A percentile compares a stretch with the other conserved stretches of the same genome.
Evolutionary conservation across 2,113 vertebrate genomes (phyloP).

Genomic region (Rostratula benghalensis): DNA sequence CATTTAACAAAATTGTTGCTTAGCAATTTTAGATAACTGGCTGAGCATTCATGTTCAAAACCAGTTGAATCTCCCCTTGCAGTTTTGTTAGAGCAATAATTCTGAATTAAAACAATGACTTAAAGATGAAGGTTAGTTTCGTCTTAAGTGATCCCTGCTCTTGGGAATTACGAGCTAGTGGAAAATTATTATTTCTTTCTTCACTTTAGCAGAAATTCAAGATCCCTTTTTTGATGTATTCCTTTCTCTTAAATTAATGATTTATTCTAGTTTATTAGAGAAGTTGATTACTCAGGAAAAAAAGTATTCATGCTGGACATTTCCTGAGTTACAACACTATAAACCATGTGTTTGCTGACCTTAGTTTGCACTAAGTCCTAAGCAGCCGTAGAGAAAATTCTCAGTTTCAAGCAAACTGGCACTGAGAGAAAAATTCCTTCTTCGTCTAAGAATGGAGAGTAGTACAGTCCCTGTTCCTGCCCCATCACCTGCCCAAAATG

Average conservation of each 20-base stretch:
- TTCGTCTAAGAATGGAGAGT: background rate
- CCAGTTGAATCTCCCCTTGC: background rate
- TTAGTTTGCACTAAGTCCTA: background rate
- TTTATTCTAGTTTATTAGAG: background rate
- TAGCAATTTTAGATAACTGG: conserved; percentile 55
- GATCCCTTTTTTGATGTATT: background rate
- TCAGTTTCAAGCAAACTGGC: background rate
- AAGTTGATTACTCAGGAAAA: background rate
- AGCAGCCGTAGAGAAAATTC: background rate
- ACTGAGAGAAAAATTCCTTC: background rate
- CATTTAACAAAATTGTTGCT: conserved; percentile 62
- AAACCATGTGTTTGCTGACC: background rate
- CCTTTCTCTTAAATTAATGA: background rate
- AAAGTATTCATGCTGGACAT: background rate
- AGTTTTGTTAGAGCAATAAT: conserved; percentile 41
- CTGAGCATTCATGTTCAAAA: conserved; percentile 8
- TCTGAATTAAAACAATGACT: conserved; percentile 29
- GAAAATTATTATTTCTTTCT: accelerated
- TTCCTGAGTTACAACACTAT: background rate
- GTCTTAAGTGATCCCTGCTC: background rate
- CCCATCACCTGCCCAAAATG: accelerated
- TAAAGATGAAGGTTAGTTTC: background rate
- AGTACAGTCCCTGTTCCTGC: background rate
- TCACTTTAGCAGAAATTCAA: background rate
- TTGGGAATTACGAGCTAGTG: background rate